Evolutionary conservation across 2,113 vertebrate species (phyloP).

Genomic region (Saguinus imperator): DNA sequence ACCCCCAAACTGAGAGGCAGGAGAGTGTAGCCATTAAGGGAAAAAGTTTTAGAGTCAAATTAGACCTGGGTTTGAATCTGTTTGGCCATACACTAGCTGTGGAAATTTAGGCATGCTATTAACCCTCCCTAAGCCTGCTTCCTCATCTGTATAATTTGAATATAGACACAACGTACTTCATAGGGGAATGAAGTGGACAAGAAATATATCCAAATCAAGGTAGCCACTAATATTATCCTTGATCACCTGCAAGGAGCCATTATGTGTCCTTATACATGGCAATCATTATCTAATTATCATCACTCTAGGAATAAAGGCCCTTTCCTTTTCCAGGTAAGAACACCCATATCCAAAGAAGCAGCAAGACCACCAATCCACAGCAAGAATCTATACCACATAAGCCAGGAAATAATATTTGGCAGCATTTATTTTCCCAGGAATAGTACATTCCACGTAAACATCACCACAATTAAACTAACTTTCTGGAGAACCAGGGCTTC

Average conservation of each 20-base stretch:
- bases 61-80: neutral
- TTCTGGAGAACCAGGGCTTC: neutral
- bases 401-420: neutral
- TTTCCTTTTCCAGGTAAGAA: neutral
- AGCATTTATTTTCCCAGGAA: neutral
- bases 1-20: neutral
- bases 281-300: neutral
- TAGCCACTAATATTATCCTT: neutral
- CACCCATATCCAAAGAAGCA: neutral
- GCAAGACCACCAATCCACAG: no score
- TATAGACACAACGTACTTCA: neutral
- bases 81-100: neutral
- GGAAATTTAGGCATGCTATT: neutral
- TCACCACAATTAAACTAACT: neutral
- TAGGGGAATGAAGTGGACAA: neutral
- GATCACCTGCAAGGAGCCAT: neutral
- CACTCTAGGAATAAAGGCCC: neutral
- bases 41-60: neutral
- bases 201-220: neutral
- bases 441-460: neutral
- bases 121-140: neutral
- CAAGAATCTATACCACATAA: neutral
- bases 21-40: neutral
- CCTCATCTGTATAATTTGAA: neutral
- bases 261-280: neutral